These are phyloP conservation scores for Blastobasis lacticolella DNA, from an alignment of 2,888 invertebrate genomes.

Conservation along the genomic window DNA sequence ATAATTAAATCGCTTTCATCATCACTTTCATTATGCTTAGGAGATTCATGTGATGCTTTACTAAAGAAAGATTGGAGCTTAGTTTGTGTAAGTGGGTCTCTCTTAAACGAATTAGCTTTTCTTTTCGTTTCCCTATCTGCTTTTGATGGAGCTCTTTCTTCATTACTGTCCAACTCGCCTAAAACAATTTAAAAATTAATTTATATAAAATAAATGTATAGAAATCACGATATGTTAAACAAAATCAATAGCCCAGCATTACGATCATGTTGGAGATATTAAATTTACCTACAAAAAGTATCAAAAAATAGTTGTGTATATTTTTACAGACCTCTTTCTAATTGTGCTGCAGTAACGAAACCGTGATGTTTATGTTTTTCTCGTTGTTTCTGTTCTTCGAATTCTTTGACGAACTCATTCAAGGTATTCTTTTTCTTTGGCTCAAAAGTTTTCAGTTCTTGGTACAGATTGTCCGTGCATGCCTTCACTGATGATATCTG, in stretches of 20 bases:
- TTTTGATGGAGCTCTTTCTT: slow-evolving; percentile 45
- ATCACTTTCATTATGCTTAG: slow-evolving; percentile 39
- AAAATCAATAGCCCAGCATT: no score
- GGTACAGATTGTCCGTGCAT: slow-evolving; percentile 63
- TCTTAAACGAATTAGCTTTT: slow-evolving; percentile 63
- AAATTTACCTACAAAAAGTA: no score
- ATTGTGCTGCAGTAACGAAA: slow-evolving; percentile 54
- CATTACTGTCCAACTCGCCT: slow-evolving; percentile 31
- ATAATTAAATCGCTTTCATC: slow-evolving; percentile 42
- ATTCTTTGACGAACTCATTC: slow-evolving; percentile 63
- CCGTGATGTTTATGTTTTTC: slow-evolving; percentile 28
- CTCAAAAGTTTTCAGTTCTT: slow-evolving; percentile 68
- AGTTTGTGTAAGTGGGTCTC: slow-evolving; percentile 63
- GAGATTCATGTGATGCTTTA: slow-evolving; percentile 37
- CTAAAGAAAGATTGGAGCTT: slow-evolving; percentile 58
- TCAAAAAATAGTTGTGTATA: no score
- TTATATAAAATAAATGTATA: no score
- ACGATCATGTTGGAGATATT: no score
- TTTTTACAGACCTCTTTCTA: slow-evolving; percentile 21
- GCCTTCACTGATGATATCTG: slow-evolving; percentile 78
- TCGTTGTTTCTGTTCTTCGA: slow-evolving; percentile 48
- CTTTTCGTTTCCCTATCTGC: slow-evolving; percentile 60
- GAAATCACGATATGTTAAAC: no score
- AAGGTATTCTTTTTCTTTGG: slow-evolving; percentile 67
- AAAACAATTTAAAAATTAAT: background rate